These are phyloP conservation scores for Mimas tiliae DNA, from an alignment of 2,888 invertebrate genomes.

Conservation along the genomic window DNA sequence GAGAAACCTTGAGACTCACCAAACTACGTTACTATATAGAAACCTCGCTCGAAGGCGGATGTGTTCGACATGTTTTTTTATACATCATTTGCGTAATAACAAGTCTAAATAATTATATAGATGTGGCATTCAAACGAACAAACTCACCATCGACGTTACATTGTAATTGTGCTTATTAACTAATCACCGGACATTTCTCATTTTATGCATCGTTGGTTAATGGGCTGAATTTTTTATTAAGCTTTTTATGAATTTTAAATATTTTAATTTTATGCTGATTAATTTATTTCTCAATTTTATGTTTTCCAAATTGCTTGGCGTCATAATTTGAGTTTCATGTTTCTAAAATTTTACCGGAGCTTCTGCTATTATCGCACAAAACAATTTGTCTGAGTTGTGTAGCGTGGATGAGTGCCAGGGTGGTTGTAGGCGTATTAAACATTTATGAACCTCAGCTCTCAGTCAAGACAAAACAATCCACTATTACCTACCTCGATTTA, in stretches of 20 bases:
- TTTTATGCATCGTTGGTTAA: constrained; percentile 21
- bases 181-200: constrained; percentile 20
- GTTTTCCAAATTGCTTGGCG: too few species aligned
- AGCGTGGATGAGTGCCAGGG: too few species aligned
- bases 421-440: too few species aligned
- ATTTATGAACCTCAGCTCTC: background rate
- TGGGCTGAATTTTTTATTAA: background rate
- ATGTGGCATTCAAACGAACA: background rate
- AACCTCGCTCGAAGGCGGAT: background rate
- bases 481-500: background rate
- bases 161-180: background rate
- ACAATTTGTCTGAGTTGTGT: too few species aligned
- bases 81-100: background rate
- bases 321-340: too few species aligned
- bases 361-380: too few species aligned
- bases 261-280: background rate
- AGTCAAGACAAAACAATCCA: too few species aligned
- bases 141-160: background rate
- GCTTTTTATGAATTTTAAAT: constrained; percentile 6
- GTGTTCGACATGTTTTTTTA: constrained; percentile 3
- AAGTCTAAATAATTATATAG: constrained; percentile 1
- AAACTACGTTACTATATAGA: background rate
- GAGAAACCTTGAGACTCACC: background rate
- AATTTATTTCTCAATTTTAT: too few species aligned
- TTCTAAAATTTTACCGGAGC: too few species aligned